phyloP scores from a whole-genome alignment of 2,797 vertebrate genomes.

The Poeciliopsis infans region DNA sequence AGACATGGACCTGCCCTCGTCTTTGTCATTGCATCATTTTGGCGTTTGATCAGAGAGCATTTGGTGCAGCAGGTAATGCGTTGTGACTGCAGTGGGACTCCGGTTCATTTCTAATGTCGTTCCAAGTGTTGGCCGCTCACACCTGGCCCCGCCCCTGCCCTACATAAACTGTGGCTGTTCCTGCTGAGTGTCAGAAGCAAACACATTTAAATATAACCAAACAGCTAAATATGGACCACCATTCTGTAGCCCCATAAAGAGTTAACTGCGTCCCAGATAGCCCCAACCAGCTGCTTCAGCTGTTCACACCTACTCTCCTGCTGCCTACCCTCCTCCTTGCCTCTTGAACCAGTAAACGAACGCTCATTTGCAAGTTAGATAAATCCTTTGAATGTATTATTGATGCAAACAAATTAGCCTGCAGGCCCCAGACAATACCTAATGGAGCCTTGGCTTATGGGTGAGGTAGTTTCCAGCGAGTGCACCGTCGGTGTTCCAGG shows the following conservation, averaged over 20 bases:
- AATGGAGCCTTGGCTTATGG: slow-evolving; percentile 84
- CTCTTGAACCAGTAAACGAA: slow-evolving; percentile 84
- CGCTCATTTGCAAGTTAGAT: slow-evolving; percentile 88
- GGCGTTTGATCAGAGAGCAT: slow-evolving; percentile 71
- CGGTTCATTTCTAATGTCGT: slow-evolving; percentile 64
- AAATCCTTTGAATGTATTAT: slow-evolving; percentile 87
- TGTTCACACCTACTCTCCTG: slow-evolving; percentile 70
- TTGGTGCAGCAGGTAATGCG: slow-evolving; percentile 58
- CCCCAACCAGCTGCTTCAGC: slow-evolving; percentile 74
- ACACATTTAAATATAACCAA: slow-evolving; percentile 33
- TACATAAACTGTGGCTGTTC: slow-evolving; percentile 55
- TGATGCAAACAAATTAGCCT: slow-evolving; percentile 86
- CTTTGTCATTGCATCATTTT: slow-evolving; percentile 73
- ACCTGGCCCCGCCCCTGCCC: slow-evolving; percentile 51
- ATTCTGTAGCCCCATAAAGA: slow-evolving; percentile 44
- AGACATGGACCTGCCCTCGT: slow-evolving; percentile 28
- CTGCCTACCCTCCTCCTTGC: slow-evolving; percentile 75
- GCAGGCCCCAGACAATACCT: slow-evolving; percentile 85
- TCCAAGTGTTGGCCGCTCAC: slow-evolving; percentile 64
- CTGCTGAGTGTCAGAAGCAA: slow-evolving; percentile 52
- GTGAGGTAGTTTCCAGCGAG: slow-evolving; percentile 78
- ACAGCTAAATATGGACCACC: slow-evolving; percentile 32
- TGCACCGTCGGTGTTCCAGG: slow-evolving; percentile 80
- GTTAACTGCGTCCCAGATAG: slow-evolving; percentile 74
- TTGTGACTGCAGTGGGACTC: slow-evolving; percentile 50